These are phyloP conservation scores for Conistra vaccinii DNA, from an alignment of 2,888 invertebrate species.

Conservation along the genomic window DNA sequence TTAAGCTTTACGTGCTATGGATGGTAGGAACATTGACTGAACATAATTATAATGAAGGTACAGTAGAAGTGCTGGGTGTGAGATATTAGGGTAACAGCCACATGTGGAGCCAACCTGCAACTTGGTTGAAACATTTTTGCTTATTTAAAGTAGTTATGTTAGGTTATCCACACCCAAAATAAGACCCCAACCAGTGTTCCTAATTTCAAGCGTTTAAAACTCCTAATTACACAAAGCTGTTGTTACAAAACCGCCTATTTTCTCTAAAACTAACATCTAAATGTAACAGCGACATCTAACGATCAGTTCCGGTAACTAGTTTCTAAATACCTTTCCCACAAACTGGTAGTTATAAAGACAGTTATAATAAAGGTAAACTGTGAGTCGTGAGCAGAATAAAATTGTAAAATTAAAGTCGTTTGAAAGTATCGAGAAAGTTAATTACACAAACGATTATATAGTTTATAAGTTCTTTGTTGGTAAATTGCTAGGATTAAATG, in stretches of 20 bases:
- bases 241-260: not conserved
- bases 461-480: not conserved
- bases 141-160: no score
- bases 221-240: not conserved
- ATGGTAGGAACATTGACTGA: no score
- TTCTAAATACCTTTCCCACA: constrained; percentile 10
- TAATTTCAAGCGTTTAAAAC: not conserved
- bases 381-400: constrained; percentile 10
- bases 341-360: constrained; percentile 2
- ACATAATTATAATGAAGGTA: no score
- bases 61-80: no score
- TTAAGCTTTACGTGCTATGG: no score
- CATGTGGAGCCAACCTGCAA: no score
- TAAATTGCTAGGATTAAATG: constrained; percentile 5
- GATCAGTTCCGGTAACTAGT: constrained; percentile 10
- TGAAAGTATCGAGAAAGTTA: constrained; percentile 2
- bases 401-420: constrained; percentile 28
- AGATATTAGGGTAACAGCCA: no score
- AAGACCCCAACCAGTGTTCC: not conserved
- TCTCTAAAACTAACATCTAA: constrained; percentile 1
- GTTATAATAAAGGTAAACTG: constrained; percentile 8
- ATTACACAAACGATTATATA: not conserved
- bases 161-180: not conserved
- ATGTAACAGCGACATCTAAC: constrained; percentile 1
- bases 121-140: no score